Evolutionary conservation across 2,113 vertebrate species (phyloP).

Genomic region (Pimephales promelas): DNA sequence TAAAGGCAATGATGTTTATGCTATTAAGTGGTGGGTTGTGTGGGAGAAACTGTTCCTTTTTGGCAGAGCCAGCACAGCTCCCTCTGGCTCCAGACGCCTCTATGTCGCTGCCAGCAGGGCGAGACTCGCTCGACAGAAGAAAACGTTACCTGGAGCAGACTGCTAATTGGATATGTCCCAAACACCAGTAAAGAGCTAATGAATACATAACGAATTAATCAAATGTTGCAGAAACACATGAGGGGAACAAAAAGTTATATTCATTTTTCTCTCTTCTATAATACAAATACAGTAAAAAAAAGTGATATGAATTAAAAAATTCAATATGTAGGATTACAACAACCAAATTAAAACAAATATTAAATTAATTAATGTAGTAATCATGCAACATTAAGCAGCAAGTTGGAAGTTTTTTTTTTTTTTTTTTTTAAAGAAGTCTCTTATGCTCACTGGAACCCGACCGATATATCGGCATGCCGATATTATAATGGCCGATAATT

Average conservation of each 20-base stretch:
- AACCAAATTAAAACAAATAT: background rate
- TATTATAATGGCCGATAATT: too few species aligned
- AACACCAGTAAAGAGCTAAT: constrained; percentile 61
- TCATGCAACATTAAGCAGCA: background rate
- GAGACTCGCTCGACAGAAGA: constrained; percentile 59
- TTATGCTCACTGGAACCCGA: background rate
- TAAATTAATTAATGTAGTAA: background rate
- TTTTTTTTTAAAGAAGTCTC: background rate
- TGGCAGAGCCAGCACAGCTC: constrained; percentile 47
- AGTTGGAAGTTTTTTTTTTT: background rate
- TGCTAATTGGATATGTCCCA: constrained; percentile 60
- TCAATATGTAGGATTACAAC: background rate
- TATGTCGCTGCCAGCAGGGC: constrained; percentile 63
- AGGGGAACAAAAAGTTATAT: constrained; percentile 22
- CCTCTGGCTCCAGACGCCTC: constrained; percentile 61
- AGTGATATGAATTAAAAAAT: background rate
- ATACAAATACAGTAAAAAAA: background rate
- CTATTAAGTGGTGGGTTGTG: constrained; percentile 31
- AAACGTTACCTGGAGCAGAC: constrained; percentile 64
- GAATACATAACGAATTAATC: constrained; percentile 57
- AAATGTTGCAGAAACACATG: constrained; percentile 35
- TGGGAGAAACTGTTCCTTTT: constrained; percentile 44
- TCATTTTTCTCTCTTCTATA: background rate
- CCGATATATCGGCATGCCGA: too few species aligned
- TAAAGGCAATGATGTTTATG: constrained; percentile 29